Conservation (phyloP, 2,113 vertebrate genomes). For the Chaenogobius annularis region DNA sequence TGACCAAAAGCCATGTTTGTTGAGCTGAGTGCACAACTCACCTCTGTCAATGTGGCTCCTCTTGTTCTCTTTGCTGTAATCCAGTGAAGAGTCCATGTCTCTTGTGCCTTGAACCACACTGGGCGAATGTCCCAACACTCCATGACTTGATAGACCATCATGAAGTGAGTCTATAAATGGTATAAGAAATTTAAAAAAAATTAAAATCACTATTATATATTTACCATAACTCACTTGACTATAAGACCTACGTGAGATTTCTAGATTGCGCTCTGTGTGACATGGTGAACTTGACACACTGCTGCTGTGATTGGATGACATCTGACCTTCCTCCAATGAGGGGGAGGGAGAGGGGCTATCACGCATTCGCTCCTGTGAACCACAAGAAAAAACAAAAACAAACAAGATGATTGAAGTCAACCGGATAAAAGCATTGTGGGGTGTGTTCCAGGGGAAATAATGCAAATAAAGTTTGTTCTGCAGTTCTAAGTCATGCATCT, state of each 20-base stretch:
- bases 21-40: slow-evolving; percentile 39
- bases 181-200: background rate
- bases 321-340: slow-evolving; percentile 91
- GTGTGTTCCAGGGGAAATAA: background rate
- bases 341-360: slow-evolving; percentile 94
- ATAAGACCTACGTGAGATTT: slow-evolving; percentile 86
- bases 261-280: slow-evolving; percentile 88
- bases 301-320: slow-evolving; percentile 95
- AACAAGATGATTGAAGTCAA: background rate
- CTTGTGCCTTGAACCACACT: slow-evolving; percentile 82
- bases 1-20: background rate
- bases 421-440: background rate
- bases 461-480: background rate
- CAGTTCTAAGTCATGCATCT: slow-evolving; percentile 4
- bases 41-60: slow-evolving; percentile 90
- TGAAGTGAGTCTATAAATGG: slow-evolving; percentile 82
- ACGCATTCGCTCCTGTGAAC: slow-evolving; percentile 86
- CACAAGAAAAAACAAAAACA: slow-evolving; percentile 4
- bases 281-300: slow-evolving; percentile 94
- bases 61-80: slow-evolving; percentile 88
- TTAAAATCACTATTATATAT: background rate
- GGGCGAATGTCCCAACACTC: slow-evolving; percentile 88
- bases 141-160: slow-evolving; percentile 89
- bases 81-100: slow-evolving; percentile 88
- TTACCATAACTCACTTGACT: background rate